Base-by-base conservation (phyloP, 64 coral and sea anemone genomes). In the Pocillopora verrucosa region DNA sequence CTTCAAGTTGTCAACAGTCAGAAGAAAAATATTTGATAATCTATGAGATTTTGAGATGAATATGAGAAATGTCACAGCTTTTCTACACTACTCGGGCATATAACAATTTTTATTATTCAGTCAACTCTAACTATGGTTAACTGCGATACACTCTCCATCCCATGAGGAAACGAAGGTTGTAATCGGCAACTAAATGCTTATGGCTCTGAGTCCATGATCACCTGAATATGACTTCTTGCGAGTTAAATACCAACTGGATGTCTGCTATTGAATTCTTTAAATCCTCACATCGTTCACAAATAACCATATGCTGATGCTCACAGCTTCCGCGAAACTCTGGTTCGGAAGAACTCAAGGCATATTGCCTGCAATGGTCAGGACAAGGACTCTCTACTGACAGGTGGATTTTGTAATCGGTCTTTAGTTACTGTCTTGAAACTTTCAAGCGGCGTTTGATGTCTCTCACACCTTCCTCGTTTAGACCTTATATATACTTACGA, bases 391-490 rank as follows among this genome's bases (percentile, higher is more conserved):
- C 84, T 14, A 3, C 24, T 2, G 83, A 87, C 0, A 92, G 36
- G 38, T 87, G 76, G 56, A 86, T 76, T 58, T 92, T 92, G 84
- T 58, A 87, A 73, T 92, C 84, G 2, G 90, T 70, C 61, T 92
- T 92, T 19, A 92, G 19, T 65, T 92, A 86, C 41, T 35, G 45
- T 61, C 74, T 92, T 57, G 36, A 73, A 20, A n/a, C 14, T 65
- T 92, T 87, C 35, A 87, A 73, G 24, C 90, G 90, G 58, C 61
- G 51, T 86, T 92, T 92, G 4, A 92, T 92, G 4, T 79, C n/a
- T 11, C 22, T 76, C 17, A 64, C 36, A 73, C n/a, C n/a, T 65
- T 67, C 59, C 12, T 90, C 61, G 11, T 80, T 5, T 16, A 90
- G 69, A 68, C 75, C 76, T 80, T 15, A 76, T 34, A 38, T n/a